A percentile compares a stretch with the other conserved stretches of the same genome.
phyloP scores from a whole-genome alignment of 2,113 vertebrate species.

The Bubo scandiacus region DNA sequence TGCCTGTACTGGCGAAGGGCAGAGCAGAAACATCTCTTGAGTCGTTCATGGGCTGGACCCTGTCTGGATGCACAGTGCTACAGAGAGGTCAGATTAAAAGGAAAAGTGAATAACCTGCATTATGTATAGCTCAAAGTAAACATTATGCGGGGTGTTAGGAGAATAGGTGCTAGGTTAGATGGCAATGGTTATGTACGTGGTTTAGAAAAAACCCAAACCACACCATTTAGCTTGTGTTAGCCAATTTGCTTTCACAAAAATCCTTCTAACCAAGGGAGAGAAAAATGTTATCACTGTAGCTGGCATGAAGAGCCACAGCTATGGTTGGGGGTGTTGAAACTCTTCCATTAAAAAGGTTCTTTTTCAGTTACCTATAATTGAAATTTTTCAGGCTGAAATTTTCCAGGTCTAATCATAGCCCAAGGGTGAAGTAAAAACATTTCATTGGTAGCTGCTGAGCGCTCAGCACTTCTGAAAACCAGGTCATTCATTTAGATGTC shows the following conservation, averaged over 20 bases:
- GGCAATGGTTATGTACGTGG: neutral
- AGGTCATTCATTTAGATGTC: slow-evolving; percentile 52
- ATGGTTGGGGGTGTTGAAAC: neutral
- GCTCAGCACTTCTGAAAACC: slow-evolving; percentile 28
- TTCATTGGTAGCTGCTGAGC: slow-evolving; percentile 22
- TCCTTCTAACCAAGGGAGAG: neutral
- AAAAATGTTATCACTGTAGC: neutral
- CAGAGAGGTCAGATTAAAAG: neutral
- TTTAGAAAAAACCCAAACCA: neutral
- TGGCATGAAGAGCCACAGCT: neutral
- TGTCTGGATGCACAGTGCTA: neutral
- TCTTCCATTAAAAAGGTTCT: neutral
- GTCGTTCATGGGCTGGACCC: neutral
- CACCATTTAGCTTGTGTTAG: neutral
- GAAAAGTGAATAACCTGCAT: neutral
- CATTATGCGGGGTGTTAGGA: neutral
- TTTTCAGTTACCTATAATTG: slow-evolving; percentile 40
- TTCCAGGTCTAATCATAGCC: slow-evolving; percentile 44
- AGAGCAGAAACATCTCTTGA: neutral
- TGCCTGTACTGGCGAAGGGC: neutral
- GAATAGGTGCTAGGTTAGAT: neutral
- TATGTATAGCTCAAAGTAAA: fast-evolving
- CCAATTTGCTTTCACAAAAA: neutral
- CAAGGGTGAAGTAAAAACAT: slow-evolving; percentile 41
- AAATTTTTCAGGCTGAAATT: slow-evolving; percentile 54